A percentile compares a stretch with the other conserved stretches of the same genome.
Evolutionary conservation across 2,888 invertebrate genomes (phyloP).

Genomic region (Habrosyne pyritoides): DNA sequence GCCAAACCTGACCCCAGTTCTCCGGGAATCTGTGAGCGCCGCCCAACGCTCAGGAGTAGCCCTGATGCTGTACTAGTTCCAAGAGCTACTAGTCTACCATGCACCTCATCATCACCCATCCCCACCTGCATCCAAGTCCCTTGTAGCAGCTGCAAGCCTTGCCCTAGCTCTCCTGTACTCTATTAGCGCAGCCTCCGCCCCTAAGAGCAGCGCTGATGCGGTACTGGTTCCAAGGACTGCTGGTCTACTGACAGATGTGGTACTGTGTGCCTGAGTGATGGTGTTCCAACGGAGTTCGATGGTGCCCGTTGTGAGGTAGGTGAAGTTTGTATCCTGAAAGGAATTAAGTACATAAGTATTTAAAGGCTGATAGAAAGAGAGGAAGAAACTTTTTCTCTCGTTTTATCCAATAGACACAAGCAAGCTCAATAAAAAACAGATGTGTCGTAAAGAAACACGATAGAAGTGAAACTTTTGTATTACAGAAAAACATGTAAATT

Average conservation of each 20-base stretch:
- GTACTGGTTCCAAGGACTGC: slow-evolving; percentile 23
- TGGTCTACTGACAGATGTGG: background rate
- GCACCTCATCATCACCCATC: too few relatives aligned
- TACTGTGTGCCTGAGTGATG: slow-evolving; percentile 39
- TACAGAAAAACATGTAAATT: too few relatives aligned
- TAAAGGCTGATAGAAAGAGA: background rate
- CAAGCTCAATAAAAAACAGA: too few relatives aligned
- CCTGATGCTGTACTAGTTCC: background rate
- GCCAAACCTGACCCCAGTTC: background rate
- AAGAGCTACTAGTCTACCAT: background rate
- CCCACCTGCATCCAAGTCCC: slow-evolving; percentile 24
- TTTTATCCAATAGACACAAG: too few relatives aligned
- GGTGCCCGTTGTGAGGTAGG: slow-evolving; percentile 46
- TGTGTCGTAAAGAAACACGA: too few relatives aligned
- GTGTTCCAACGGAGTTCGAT: slow-evolving; percentile 53
- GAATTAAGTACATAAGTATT: background rate
- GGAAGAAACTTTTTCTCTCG: too few relatives aligned
- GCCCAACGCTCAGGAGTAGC: too few relatives aligned
- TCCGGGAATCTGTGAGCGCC: background rate
- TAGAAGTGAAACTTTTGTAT: too few relatives aligned
- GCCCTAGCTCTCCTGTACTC: slow-evolving; percentile 62
- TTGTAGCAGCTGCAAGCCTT: slow-evolving; percentile 58
- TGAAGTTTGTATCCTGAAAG: slow-evolving; percentile 56
- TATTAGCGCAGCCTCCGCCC: slow-evolving; percentile 60
- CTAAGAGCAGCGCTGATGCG: slow-evolving; percentile 53